Evolutionary conservation across 92 coral and sea anemone genomes (phyloP), one percentile per base, ranked within the genome.

Genomic region (Scolanthus callimorphus): DNA sequence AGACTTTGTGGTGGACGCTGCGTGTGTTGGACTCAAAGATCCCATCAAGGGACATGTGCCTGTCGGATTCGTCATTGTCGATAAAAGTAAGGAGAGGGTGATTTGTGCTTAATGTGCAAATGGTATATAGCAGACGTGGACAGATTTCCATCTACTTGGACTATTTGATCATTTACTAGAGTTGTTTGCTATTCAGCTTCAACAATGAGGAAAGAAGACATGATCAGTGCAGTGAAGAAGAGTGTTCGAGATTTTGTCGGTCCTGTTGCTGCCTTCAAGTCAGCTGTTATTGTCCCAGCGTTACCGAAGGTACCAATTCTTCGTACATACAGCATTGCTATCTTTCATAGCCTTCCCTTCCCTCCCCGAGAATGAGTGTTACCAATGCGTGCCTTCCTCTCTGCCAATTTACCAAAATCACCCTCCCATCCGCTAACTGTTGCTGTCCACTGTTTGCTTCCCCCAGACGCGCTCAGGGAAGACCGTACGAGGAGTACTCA

Each of bases 381-480:
- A 9, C n/a, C n/a, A 9, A 10, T 9, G 45, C n/a, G 10, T 38
- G 10, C 45, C 45, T 38, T 38, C n/a, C 45, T 38, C 45, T 38
- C 45, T 38, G 11, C 11, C 45, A 9, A n/a, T 10, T 38, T 10
- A 38, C 10, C 11, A 38, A n/a, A 10, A n/a, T n/a, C n/a, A n/a
- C n/a, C n/a, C n/a, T n/a, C n/a, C n/a, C n/a, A n/a, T n/a, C n/a
- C n/a, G n/a, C n/a, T n/a, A n/a, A n/a, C n/a, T n/a, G n/a, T n/a
- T n/a, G n/a, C n/a, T n/a, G n/a, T n/a, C n/a, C n/a, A n/a, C n/a
- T n/a, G n/a, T n/a, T n/a, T n/a, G n/a, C 22, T 20, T 46, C 23
- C 11, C 52, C 27, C 63, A 91, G 97, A 91, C 97, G 12, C 90
- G 96, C 17, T 91, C 96, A n/a, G 97, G 97, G 21, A 91, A 91